Evolutionary conservation across 2,888 invertebrate genomes (phyloP).

Genomic region (Byasa hedistus): DNA sequence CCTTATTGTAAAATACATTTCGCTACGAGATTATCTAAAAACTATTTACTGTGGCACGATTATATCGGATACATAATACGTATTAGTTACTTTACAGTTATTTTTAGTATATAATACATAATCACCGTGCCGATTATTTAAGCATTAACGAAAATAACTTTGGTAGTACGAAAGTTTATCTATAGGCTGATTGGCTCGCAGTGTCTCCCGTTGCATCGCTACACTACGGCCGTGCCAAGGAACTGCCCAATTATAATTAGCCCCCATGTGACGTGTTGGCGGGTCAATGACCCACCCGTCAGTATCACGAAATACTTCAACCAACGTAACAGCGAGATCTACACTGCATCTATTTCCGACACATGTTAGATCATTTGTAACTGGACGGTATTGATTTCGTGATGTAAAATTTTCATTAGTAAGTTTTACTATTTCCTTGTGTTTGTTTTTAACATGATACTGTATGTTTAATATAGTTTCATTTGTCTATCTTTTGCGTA

Average conservation of each 20-base stretch:
- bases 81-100: too few relatives aligned
- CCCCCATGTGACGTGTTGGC: conserved; percentile 67
- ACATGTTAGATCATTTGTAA: not conserved
- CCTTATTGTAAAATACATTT: too few relatives aligned
- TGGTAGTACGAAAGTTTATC: not conserved
- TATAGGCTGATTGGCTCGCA: not conserved
- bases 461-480: not conserved
- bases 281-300: conserved; percentile 70
- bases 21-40: too few relatives aligned
- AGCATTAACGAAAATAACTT: too few relatives aligned
- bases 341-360: not conserved
- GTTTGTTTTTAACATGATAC: not conserved
- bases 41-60: too few relatives aligned
- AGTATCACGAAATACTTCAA: conserved; percentile 36
- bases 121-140: too few relatives aligned
- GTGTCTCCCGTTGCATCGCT: conserved; percentile 28
- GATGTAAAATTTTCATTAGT: not conserved
- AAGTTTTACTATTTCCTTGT: too few relatives aligned
- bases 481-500: too few relatives aligned
- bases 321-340: conserved; percentile 4
- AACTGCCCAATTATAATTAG: conserved; percentile 70
- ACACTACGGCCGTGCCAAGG: conserved; percentile 45
- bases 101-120: too few relatives aligned
- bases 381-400: not conserved
- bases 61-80: too few relatives aligned